Evolutionary conservation across 1,140 invertebrate species (phyloP), one percentile per base, ranked within the genome.

Genomic region (Drosophila hydei): DNA sequence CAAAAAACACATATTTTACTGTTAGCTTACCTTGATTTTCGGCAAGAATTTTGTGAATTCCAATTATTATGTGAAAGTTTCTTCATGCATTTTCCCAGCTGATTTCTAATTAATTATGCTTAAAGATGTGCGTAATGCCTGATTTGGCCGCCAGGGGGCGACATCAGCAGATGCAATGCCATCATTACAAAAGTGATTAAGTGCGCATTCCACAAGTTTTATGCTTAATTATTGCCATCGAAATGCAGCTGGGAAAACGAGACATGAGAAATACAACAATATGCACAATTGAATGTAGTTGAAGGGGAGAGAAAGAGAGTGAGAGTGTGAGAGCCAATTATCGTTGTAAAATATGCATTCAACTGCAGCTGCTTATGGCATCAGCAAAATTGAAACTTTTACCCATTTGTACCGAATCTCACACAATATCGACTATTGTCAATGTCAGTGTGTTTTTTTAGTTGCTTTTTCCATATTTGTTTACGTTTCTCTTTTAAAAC

Each of bases 221-320:
- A 65, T 50, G 60, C 55, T 45, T 55, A 72, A 75, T 75, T 67
- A 75, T 75, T 56, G 65, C 69, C 60, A 75, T 72, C 60, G 65
- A 59, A 64, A 42, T 23, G 30, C 36, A 45, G 38, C 36, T 9
- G 16, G 16, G 51, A 21, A 30, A 30, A 33, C 9, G 27, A 0
- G 5, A 6, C 4, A 16, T 9, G 27, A 21, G 5, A 40, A 12
- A 45, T 45, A n/a, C 59, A 71, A 72, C 68, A 75, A 75, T 75
- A 61, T 25, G 25, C 55, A 30, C 60, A 65, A 72, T 60, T 75
- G 60, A 21, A 60, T 60, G 60, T 55, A 61, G 25, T n/a, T 50
- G 1, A 14, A 4, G 25, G 47, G n/a, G 47, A 48, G 21, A 5
- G 12, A 3, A 4, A 23, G 7, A 3, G 18, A 16, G n/a, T 7